A percentile compares a stretch with the other conserved stretches of the same genome.
Evolutionary conservation across 2,113 vertebrate genomes (phyloP).

Genomic region (Burhinus oedicnemus): DNA sequence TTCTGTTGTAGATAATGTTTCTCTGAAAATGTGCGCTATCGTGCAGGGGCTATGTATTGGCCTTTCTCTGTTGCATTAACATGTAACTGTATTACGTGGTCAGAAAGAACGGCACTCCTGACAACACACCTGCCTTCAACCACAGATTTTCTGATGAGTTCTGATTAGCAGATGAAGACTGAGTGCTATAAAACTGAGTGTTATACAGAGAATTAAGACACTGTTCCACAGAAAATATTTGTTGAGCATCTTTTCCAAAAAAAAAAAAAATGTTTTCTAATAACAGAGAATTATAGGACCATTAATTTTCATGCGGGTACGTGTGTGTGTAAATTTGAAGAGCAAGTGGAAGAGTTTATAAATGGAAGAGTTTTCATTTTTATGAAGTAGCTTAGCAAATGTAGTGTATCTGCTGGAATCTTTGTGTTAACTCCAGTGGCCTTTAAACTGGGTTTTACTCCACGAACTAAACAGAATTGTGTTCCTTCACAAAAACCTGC

Average conservation of each 20-base stretch:
- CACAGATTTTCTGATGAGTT: background rate
- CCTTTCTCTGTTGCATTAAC: conserved; percentile 42
- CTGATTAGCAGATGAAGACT: background rate
- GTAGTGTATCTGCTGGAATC: background rate
- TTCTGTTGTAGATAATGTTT: conserved; percentile 76
- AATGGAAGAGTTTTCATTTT: background rate
- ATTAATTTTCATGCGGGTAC: background rate
- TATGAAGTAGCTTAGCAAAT: background rate
- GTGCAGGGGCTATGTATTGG: conserved; percentile 54
- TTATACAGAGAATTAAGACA: background rate
- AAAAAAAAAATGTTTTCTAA: background rate
- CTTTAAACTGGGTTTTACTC: background rate
- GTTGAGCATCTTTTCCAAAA: background rate
- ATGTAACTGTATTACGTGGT: background rate
- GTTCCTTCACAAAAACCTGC: background rate
- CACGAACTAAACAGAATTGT: background rate
- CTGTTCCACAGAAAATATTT: background rate
- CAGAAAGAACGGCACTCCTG: background rate
- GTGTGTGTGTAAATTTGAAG: background rate
- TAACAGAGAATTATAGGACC: background rate
- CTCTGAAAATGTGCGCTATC: background rate
- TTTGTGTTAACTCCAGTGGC: background rate
- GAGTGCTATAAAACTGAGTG: background rate
- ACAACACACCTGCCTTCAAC: background rate
- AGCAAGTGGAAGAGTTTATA: background rate